These are phyloP conservation scores for Balanococcus diminutus DNA, from an alignment of 2,888 invertebrate genomes.

Conservation along the genomic window DNA sequence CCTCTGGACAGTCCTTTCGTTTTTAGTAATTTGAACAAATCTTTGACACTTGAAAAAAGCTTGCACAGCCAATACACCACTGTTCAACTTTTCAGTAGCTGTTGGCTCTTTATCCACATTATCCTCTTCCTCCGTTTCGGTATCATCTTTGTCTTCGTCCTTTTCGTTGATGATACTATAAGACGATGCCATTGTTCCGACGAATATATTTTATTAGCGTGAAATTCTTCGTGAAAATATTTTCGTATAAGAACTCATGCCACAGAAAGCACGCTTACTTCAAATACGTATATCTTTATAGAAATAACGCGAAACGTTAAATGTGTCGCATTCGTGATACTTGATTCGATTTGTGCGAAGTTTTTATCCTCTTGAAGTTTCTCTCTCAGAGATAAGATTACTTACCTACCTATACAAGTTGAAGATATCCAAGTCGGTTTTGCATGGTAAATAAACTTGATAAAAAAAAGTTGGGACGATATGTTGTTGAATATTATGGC, in stretches of 20 bases:
- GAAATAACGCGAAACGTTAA: background rate
- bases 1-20: constrained; percentile 4
- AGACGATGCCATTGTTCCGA: background rate
- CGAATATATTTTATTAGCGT: no score
- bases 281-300: background rate
- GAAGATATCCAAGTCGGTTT: background rate
- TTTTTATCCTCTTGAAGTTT: no score
- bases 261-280: background rate
- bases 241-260: background rate
- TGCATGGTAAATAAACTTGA: constrained; percentile 4
- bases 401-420: background rate
- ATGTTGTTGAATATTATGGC: background rate
- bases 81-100: background rate
- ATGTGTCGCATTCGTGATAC: no score
- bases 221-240: background rate
- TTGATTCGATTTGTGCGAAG: no score
- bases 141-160: background rate
- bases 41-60: background rate
- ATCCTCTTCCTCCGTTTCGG: background rate
- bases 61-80: background rate
- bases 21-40: background rate
- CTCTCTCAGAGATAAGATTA: constrained; percentile 17
- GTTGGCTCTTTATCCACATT: background rate
- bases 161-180: background rate
- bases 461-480: no score